Percentiles rank a stretch among this genome's conserved stretches.
Conservation (phyloP, 2,113 vertebrate genomes). For the Perognathus longimembris region DNA sequence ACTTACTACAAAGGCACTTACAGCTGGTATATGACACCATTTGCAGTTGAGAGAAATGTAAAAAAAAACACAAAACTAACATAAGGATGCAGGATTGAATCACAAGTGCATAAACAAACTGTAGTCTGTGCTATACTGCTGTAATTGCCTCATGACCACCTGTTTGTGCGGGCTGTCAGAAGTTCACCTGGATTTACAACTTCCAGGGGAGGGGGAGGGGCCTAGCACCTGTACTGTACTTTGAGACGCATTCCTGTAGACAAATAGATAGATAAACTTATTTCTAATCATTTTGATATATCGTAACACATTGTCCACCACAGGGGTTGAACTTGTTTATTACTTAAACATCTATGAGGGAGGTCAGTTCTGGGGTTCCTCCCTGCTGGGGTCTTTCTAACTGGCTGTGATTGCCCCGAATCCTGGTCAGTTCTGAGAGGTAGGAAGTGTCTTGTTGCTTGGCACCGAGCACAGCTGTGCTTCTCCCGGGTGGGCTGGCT, state of each 20-base stretch:
- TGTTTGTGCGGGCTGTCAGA: not conserved
- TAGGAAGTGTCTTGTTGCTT: not conserved
- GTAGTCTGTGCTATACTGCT: not conserved
- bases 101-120: not conserved
- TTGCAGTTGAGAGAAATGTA: not conserved
- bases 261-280: not conserved
- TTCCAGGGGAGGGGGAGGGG: too few species aligned
- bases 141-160: not conserved
- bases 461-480: too few species aligned
- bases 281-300: not conserved
- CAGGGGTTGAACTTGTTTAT: not conserved
- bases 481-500: not conserved
- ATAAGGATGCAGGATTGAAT: not conserved
- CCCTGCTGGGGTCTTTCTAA: not conserved
- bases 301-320: not conserved
- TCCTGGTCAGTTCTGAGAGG: not conserved
- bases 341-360: not conserved
- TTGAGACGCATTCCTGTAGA: not conserved
- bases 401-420: not conserved
- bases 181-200: not conserved
- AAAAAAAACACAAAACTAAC: not conserved
- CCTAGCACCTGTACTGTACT: not conserved
- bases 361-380: not conserved
- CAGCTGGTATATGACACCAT: not conserved
- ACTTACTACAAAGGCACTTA: not conserved